Percentiles rank a stretch among this genome's conserved stretches.
These are phyloP conservation scores for Phalacrocorax aristotelis DNA, from an alignment of 2,113 vertebrate genomes.

Conservation along the genomic window DNA sequence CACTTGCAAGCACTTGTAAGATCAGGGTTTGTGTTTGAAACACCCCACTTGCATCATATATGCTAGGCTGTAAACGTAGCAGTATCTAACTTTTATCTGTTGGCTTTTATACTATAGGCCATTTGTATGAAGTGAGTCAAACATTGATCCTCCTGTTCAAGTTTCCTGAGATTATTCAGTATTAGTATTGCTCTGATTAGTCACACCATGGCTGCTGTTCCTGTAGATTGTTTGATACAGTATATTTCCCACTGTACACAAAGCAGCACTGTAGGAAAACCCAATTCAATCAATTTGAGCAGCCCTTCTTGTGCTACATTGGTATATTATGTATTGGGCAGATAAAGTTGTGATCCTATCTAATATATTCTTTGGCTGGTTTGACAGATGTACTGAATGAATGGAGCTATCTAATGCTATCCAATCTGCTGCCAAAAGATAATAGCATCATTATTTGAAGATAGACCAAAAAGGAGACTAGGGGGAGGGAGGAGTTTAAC, in stretches of 20 bases:
- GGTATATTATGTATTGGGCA: conserved; percentile 8
- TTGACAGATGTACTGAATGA: conserved; percentile 44
- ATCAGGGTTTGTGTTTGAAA: background rate
- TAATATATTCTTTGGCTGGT: conserved; percentile 47
- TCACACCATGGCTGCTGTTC: background rate
- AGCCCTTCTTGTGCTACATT: conserved; percentile 24
- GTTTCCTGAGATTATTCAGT: conserved; percentile 28
- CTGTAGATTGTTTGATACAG: conserved; percentile 37
- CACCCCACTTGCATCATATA: background rate
- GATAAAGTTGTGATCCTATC: conserved; percentile 59
- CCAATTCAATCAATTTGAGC: conserved; percentile 58
- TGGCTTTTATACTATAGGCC: background rate
- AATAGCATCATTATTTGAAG: conserved; percentile 40
- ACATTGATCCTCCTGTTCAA: conserved; percentile 42
- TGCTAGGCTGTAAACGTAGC: background rate
- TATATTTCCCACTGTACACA: conserved; percentile 13
- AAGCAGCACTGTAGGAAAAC: conserved; percentile 38
- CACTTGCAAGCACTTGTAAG: background rate
- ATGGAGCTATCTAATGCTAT: background rate
- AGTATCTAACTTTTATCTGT: background rate
- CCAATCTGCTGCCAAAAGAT: conserved; percentile 20
- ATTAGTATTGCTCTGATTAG: conserved; percentile 43
- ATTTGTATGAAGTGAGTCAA: conserved; percentile 9
- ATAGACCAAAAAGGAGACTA: background rate
- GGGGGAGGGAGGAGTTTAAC: background rate